Percentiles rank a stretch among this genome's conserved stretches.
Evolutionary conservation across 2,797 vertebrate genomes (phyloP).

Genomic region (Poecilia wingei): DNA sequence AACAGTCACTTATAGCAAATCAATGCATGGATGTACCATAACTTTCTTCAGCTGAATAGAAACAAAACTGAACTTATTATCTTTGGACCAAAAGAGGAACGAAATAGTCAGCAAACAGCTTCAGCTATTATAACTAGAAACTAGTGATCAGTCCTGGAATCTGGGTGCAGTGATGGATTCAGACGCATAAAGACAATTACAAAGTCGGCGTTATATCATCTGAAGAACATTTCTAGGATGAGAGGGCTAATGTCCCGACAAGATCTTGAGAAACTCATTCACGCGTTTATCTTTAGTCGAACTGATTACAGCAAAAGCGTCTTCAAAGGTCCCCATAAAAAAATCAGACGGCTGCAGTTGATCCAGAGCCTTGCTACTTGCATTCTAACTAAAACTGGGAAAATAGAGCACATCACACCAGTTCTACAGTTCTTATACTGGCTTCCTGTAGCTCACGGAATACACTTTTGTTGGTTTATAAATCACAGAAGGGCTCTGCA

Average conservation of each 20-base stretch:
- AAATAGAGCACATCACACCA: not conserved
- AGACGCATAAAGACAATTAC: not conserved
- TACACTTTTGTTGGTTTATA: no score
- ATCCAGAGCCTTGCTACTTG: not conserved
- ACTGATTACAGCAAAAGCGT: not conserved
- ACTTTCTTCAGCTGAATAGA: not conserved
- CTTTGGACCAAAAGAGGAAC: not conserved
- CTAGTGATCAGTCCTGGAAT: not conserved
- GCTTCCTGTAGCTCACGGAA: no score
- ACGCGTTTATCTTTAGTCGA: not conserved
- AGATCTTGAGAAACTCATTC: not conserved
- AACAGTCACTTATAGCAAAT: no score
- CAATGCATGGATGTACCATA: no score
- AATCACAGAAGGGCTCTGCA: no score
- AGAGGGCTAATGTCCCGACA: not conserved
- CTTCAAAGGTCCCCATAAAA: not conserved
- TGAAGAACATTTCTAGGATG: not conserved
- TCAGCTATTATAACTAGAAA: not conserved
- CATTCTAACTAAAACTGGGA: not conserved
- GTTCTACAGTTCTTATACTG: no score
- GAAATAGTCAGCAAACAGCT: not conserved
- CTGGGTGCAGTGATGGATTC: not conserved
- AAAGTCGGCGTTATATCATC: not conserved
- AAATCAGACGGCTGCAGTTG: not conserved
- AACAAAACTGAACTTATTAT: not conserved